Conservation (phyloP, 1,140 invertebrate species). For the Asobara japonica region DNA sequence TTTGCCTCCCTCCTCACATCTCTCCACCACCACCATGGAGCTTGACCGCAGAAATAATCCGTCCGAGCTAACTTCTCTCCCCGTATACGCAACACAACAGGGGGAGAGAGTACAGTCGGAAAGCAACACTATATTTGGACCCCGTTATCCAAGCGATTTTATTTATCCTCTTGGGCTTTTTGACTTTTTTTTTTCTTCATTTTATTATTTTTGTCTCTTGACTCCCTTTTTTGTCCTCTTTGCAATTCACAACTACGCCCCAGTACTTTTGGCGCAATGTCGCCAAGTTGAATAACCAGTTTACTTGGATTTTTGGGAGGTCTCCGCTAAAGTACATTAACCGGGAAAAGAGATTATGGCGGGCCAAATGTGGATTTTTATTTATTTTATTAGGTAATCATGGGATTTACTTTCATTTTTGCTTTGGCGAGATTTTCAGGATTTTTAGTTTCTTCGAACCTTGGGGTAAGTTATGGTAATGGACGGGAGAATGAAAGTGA, state of each 20-base stretch:
- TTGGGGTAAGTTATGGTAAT: too few species aligned
- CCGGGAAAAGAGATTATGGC: not conserved
- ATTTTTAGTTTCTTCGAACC: too few species aligned
- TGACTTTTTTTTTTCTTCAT: not conserved
- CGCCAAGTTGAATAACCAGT: constrained; percentile 12
- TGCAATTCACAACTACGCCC: constrained; percentile 5
- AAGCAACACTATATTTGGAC: constrained; percentile 15
- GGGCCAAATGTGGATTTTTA: not conserved
- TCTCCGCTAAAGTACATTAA: not conserved
- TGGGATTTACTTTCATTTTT: not conserved
- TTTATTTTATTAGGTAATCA: not conserved
- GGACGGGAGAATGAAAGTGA: too few species aligned
- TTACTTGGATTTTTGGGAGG: not conserved
- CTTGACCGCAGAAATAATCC: constrained; percentile 43
- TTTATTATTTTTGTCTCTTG: not conserved
- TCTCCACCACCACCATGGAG: not conserved
- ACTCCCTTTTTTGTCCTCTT: constrained; percentile 6
- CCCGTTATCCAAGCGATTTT: constrained; percentile 15
- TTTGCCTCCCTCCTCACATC: not conserved
- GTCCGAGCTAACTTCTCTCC: constrained; percentile 42
- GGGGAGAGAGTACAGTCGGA: constrained; percentile 17
- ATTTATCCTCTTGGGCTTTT: not conserved
- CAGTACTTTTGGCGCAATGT: constrained; percentile 11
- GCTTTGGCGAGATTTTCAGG: not conserved
- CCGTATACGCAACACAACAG: constrained; percentile 15